Base-by-base conservation (phyloP, 1,140 invertebrate genomes). In the Cydia pomonella region DNA sequence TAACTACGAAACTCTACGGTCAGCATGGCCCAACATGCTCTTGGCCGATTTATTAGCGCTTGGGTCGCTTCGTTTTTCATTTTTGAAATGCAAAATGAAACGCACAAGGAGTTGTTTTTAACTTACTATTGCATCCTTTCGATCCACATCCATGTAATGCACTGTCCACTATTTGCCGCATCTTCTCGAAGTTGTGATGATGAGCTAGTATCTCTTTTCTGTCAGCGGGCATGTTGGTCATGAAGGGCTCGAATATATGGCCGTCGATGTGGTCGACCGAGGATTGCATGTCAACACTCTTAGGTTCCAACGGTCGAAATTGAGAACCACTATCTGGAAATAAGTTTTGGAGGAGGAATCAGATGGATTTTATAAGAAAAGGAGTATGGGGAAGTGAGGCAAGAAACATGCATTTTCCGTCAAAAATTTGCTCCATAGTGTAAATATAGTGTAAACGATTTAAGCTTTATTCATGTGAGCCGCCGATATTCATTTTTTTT, bases 221-320 rank as follows among this genome's bases (percentile, higher is more conserved):
- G 3, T 85, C 80, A 0, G 47, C 29, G 0, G 88, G 87, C 79
- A 84, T 86, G 66, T 83, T 81, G 0, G 75, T 72, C 23, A 85
- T 79, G 33, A 90, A 82, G 1, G 29, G 73, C 7, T 89, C 84
- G 79, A 92, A 89, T 41, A 90, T 79, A 2, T 59, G 77, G n/a
- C 80, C 81, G 47, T 88, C 78, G 64, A 87, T 74, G 1, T 76
- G 13, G 0, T 82, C 82, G 1, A 63, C 74, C 0, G 72, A 33
- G 6, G 77, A 50, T 10, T 74, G 75, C 12, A 75, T 73, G 71
- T 76, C 75, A 16, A 83, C 82, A 18, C 84, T 80, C 72, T 85
- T 84, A 38, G 83, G 75, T 64, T 83, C 81, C 18, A 88, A 74
- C 53, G 88, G 73, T 21, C 81, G 76, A 7, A 84, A 77, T 72